Evolutionary conservation across 2,888 invertebrate genomes (phyloP), one percentile per base, ranked within the genome.

Genomic region (Biston betularia): DNA sequence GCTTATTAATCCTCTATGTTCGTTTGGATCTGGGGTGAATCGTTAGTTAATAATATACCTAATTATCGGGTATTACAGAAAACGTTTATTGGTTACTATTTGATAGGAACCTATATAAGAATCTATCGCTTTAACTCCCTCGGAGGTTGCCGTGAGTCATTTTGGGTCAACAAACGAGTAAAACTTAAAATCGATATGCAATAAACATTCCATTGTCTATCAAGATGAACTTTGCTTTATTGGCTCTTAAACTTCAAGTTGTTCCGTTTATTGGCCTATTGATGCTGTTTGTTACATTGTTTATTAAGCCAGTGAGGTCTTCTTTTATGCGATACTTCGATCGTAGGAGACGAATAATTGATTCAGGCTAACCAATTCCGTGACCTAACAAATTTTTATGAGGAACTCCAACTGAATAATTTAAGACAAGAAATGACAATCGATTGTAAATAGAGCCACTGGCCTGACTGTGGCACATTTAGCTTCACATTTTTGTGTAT

Each of bases 161-260:
- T 56, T 49, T 56, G 68, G 82, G 81, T 82, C 81, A 80, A 79
- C 72, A 79, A 67, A 75, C 84, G 76, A 79, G 71, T 82, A 79
- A 84, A 84, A 76, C 74, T 82, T 78, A 75, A 80, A 83, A 79
- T 76, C 79, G 74, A 77, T 77, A 61, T 49, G 76, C 74, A 75
- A 77, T 85, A 82, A 82, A 84, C 77, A 77, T 69, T 80, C 75
- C 76, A 81, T 81, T 79, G 81, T 78, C 80, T 79, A 78, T 80
- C 79, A 81, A 82, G 81, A 79, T 79, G 79, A 81, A 83, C 76
- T 82, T 78, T 76, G 76, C 68, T 85, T 86, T 84, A 84, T 77
- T 67, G 69, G 68, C 64, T 63, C 67, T 59, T 56, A 55, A 67
- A 67, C 59, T 63, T 63, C 50, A 59, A 59, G 67, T 63, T 59